phyloP scores from a whole-genome alignment of 1,140 invertebrate species.

The Lethrus apterus region DNA sequence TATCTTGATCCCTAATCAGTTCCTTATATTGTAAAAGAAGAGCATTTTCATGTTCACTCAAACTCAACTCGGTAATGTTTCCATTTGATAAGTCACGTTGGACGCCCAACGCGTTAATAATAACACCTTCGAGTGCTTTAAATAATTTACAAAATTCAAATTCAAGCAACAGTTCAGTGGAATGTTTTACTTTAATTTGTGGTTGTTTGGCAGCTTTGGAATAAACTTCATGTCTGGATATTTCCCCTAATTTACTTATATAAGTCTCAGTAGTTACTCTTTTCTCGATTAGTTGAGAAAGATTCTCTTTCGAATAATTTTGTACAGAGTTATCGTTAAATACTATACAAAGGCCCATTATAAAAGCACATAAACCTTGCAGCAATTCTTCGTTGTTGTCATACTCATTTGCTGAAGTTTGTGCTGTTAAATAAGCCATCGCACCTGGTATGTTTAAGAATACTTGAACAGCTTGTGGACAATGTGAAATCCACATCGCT shows the following conservation, averaged over 20 bases:
- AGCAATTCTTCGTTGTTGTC: constrained; percentile 85
- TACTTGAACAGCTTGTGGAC: constrained; percentile 71
- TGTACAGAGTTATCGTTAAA: constrained; percentile 85
- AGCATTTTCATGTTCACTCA: constrained; percentile 52
- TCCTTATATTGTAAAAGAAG: constrained; percentile 77
- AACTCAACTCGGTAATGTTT: constrained; percentile 43
- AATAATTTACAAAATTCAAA: constrained; percentile 91
- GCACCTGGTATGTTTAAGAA: constrained; percentile 79
- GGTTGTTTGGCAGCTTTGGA: constrained; percentile 88
- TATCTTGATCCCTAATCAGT: constrained; percentile 81
- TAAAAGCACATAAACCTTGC: constrained; percentile 83
- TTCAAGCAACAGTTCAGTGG: constrained; percentile 82
- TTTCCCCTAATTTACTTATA: constrained; percentile 75
- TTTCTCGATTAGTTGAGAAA: constrained; percentile 81
- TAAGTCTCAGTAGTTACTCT: constrained; percentile 88
- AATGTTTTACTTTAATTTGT: constrained; percentile 68
- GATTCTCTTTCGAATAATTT: constrained; percentile 70
- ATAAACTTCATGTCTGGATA: constrained; percentile 86
- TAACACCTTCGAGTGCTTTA: constrained; percentile 62
- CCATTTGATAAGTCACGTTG: constrained; percentile 43
- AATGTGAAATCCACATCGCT: constrained; percentile 82
- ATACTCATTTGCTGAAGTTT: constrained; percentile 69
- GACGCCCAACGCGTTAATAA: constrained; percentile 52
- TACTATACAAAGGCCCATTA: constrained; percentile 86
- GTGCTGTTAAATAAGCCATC: constrained; percentile 75